Evolutionary conservation across 2,113 vertebrate species (phyloP), one percentile per base, ranked within the genome.

Genomic region (Siniperca chuatsi): DNA sequence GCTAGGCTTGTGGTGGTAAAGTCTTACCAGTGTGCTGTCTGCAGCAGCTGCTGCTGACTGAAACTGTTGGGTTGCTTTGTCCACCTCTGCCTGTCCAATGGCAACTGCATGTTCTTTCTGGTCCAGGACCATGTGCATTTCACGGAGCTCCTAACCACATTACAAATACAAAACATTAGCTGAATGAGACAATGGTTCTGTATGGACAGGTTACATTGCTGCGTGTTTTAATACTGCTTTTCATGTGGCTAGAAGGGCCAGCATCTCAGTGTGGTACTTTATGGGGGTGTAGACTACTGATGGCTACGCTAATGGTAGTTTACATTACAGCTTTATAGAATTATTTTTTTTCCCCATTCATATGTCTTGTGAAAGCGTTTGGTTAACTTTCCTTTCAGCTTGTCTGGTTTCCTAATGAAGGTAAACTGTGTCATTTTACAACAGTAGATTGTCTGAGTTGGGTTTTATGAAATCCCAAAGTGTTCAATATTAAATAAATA

Each of bases 121-220:
- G 2, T 68, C 64, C 52, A 57, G 11, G 6, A 16, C 40, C 15
- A 4, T 6, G 52, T 1, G 10, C 6, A 68, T 46, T 9, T 0
- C 52, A 23, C 40, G 18, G n/a, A 78, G 52, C n/a, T 78, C 76
- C 76, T 78, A 7, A 57, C 16, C 23, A 21, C 64, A 78, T 13
- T 6, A 75, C 58, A 77, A 25, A 77, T 3, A 12, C 23, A 20
- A 42, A 52, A 55, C 52, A 42, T 42, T 18, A 2, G 23, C 52
- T 40, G 21, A 25, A 42, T n/a, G 35, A 42, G 20, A n/a, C 8
- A 3, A 5, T 37, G 68, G 13, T 52, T 33, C 44, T 69, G 12
- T 25, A 67, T 9, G 23, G 40, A 3, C 37, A 9, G 23, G 12
- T 46, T 25, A 42, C 65, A 12, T 46, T 15, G 21, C 65, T 25